phyloP scores from a whole-genome alignment of 2,797 vertebrate genomes.

The Danio kyathit region DNA sequence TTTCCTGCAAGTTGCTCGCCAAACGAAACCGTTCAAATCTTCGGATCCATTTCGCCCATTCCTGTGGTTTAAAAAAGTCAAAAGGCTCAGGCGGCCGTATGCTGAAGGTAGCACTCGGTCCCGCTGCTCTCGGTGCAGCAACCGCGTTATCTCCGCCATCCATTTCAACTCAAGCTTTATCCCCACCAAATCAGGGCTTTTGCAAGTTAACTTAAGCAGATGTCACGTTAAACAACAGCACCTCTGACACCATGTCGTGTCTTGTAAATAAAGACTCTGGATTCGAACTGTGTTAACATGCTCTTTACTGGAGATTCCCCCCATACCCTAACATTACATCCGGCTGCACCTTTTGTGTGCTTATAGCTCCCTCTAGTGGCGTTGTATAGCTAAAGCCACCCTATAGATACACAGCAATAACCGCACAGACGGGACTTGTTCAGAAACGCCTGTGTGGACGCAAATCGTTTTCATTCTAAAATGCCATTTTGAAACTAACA shows the following conservation, averaged over 20 bases:
- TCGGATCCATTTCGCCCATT: too few species aligned
- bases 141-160: neutral
- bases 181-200: neutral
- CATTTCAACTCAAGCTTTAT: neutral
- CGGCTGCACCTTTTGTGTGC: too few species aligned
- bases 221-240: neutral
- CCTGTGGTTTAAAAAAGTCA: constrained; percentile 47
- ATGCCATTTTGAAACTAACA: too few species aligned
- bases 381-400: too few species aligned
- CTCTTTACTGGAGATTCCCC: neutral
- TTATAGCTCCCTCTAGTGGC: too few species aligned
- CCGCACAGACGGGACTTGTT: too few species aligned
- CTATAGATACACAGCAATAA: too few species aligned
- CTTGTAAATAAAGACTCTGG: neutral
- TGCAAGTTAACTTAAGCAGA: neutral
- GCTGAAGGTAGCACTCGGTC: too few species aligned
- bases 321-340: neutral
- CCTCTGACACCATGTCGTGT: neutral
- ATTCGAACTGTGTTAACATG: neutral
- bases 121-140: neutral
- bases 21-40: constrained; percentile 41
- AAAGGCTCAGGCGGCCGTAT: constrained; percentile 32
- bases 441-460: too few species aligned
- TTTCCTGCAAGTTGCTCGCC: too few species aligned
- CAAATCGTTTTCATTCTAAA: too few species aligned